A percentile compares a stretch with the other conserved stretches of the same genome.
These are phyloP conservation scores for Mythimna albipuncta DNA, from an alignment of 2,888 invertebrate genomes.

Conservation along the genomic window DNA sequence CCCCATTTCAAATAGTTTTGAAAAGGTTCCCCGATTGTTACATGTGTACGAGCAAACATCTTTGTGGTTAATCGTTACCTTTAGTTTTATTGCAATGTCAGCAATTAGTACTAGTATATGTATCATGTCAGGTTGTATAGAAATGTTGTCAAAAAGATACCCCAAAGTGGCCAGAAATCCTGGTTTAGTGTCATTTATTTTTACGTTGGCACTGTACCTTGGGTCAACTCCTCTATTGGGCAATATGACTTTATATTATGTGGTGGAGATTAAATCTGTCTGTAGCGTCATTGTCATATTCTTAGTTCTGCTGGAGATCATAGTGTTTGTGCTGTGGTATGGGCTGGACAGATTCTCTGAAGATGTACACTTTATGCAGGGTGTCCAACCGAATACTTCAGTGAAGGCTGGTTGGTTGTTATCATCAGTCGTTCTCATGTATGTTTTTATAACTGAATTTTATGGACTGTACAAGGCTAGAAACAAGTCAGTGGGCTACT, in stretches of 20 bases:
- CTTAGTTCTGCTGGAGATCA: constrained; percentile 71
- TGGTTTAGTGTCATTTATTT: constrained; percentile 70
- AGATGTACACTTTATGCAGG: constrained; percentile 88
- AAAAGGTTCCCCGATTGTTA: constrained; percentile 79
- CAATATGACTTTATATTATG: constrained; percentile 65
- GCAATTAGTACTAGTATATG: constrained; percentile 71
- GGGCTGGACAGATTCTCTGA: constrained; percentile 82
- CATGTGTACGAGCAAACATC: constrained; percentile 69
- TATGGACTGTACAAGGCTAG: constrained; percentile 24
- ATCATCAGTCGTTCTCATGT: constrained; percentile 68
- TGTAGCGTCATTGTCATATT: constrained; percentile 69
- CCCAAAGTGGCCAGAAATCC: constrained; percentile 71
- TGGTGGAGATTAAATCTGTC: constrained; percentile 67
- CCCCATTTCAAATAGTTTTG: constrained; percentile 73
- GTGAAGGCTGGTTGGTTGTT: constrained; percentile 78
- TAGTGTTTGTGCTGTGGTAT: constrained; percentile 82
- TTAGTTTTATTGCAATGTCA: constrained; percentile 71
- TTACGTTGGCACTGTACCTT: constrained; percentile 69
- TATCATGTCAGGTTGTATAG: constrained; percentile 72
- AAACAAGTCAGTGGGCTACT: constrained; percentile 18
- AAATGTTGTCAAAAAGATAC: constrained; percentile 69
- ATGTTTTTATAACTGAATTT: constrained; percentile 70
- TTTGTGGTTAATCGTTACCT: constrained; percentile 75
- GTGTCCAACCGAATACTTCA: constrained; percentile 76
- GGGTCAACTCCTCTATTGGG: constrained; percentile 77